Evolutionary conservation across 2,113 vertebrate species (phyloP).

Genomic region (Grammomys dolichurus): DNA sequence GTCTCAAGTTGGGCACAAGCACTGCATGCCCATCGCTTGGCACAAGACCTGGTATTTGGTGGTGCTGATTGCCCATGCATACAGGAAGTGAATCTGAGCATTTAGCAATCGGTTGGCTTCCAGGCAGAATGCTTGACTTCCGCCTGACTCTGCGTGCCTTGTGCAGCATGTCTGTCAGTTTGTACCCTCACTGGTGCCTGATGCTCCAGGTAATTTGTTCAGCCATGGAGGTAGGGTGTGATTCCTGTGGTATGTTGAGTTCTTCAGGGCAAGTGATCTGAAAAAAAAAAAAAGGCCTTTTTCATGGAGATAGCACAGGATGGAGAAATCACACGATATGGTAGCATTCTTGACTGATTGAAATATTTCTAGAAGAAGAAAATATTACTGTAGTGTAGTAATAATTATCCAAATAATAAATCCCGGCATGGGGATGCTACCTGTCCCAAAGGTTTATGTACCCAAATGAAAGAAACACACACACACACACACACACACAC

Average conservation of each 20-base stretch:
- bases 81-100: not conserved
- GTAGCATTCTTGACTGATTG: not conserved
- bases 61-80: not conserved
- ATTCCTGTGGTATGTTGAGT: not conserved
- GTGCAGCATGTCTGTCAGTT: not conserved
- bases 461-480: no score
- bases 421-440: no score
- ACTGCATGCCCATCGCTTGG: not conserved
- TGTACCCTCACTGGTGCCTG: not conserved
- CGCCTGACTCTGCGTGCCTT: not conserved
- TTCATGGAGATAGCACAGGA: not conserved
- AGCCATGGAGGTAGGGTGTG: not conserved
- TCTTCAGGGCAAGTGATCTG: not conserved
- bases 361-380: not conserved
- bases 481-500: no score
- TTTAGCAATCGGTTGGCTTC: not conserved
- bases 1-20: not conserved
- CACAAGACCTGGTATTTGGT: not conserved
- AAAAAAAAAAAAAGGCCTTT: not conserved
- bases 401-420: no score
- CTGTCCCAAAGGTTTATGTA: no score
- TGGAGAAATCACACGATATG: not conserved
- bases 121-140: no score
- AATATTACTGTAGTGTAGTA: not conserved
- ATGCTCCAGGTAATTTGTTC: not conserved